These are phyloP conservation scores for Spicauda simplicius DNA, from an alignment of 2,888 invertebrate genomes.

Conservation along the genomic window DNA sequence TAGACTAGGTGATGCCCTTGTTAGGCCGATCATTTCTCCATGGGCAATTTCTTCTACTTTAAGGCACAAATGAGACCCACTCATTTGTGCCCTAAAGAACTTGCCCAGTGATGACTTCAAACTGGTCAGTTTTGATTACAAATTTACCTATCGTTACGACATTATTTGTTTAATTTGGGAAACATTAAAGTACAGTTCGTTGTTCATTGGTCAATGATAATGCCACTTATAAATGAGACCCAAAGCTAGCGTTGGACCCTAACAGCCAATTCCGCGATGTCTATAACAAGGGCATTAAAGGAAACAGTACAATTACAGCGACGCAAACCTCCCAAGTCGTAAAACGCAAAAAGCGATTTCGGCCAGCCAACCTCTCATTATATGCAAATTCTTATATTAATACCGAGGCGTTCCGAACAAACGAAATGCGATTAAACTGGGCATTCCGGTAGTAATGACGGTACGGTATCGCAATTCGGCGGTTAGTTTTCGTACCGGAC, in stretches of 20 bases:
- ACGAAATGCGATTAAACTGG: constrained; percentile 43
- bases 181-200: no score
- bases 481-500: constrained; percentile 38
- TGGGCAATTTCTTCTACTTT: no score
- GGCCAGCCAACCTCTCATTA: constrained; percentile 48
- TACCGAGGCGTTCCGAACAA: constrained; percentile 43
- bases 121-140: no score
- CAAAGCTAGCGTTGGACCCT: background rate
- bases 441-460: constrained; percentile 40
- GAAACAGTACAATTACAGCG: constrained; percentile 36
- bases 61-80: no score
- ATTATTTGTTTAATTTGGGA: no score
- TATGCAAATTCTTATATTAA: constrained; percentile 49
- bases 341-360: constrained; percentile 47
- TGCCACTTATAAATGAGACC: no score
- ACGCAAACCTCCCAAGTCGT: constrained; percentile 39
- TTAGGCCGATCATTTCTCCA: no score
- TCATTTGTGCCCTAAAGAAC: no score
- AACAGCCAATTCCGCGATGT: constrained; percentile 25
- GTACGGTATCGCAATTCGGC: constrained; percentile 38
- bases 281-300: constrained; percentile 24
- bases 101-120: no score
- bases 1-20: no score
- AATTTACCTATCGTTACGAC: no score
- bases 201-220: no score